Evolutionary conservation across 2,888 invertebrate species (phyloP), one percentile per base, ranked within the genome.

Genomic region (Cactoblastis cactorum): DNA sequence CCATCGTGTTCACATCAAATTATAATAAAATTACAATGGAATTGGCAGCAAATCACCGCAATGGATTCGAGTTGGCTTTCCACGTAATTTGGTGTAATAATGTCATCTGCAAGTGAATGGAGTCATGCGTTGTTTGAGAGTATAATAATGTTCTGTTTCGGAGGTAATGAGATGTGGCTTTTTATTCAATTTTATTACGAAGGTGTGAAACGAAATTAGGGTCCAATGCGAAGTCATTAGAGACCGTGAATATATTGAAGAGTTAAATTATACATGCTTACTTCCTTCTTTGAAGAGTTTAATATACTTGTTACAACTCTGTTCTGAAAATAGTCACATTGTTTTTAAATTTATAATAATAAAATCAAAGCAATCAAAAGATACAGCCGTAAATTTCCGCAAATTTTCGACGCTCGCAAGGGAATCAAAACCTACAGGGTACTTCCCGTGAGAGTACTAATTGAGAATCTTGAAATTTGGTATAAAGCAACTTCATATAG

Each of bases 81-180:
- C 59, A 65, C 69, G 72, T 70, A 75, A 77, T 74, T 74, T 69
- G 65, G 65, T 68, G 55, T 76, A 75, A 78, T 80, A 72, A 77
- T 76, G 77, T 78, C 76, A 71, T 74, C 74, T 67, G 63, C 71
- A 74, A 76, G 67, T 74, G 72, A 75, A 74, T 77, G 65, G 51
- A 70, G 78, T 80, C 78, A 80, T 78, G 82, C 76, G 69, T 77
- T 66, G 78, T 75, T 79, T 69, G 66, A 62, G 61, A 53, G 59
- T 57, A 63, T 75, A 76, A 77, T 72, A 64, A 65, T 51, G 61
- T 60, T 38, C 47, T 38, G 49, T 41, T 38, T 54, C 24, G 49
- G 48, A 51, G 50, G 54, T 52, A 53, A 47, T 34, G 51, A 18
- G 32, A 22, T 33, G 51, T 51, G 49, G 53, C 19, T 33, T 35